Base-by-base conservation (phyloP, 2,888 invertebrate species). In the Malthinus flaveolus region DNA sequence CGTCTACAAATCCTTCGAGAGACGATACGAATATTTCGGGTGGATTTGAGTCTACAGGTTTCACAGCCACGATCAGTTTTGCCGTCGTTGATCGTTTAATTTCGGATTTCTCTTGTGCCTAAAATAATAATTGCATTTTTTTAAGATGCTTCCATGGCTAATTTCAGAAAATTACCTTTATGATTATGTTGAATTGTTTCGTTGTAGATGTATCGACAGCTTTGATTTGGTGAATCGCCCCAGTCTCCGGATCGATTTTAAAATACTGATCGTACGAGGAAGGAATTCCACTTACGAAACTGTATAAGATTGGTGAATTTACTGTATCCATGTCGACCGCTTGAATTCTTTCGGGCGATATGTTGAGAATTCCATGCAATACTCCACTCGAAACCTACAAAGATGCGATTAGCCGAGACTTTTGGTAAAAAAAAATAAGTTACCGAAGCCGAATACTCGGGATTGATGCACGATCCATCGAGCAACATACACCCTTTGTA, bases 241-340 rank as follows among this genome's bases (percentile, higher is more conserved):
- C 95, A 0, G 89, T 89, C 54, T 85, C 85, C 0, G 86, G 84
- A 75, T 95, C 90, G 68, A 95, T 93, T 63, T 89, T 85, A 79
- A 95, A 95, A 77, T 90, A 94, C 8, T 89, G 89, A 0, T 82
- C 80, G 80, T 89, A 95, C 56, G 86, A 85, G 7, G 86, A 82
- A 0, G 94, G 95, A 65, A 85, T 87, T 0, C 94, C 95, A 63
- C 88, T 90, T 9, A 90, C 84, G 71, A 95, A 93, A 55, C 86
- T 88, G 75, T 94, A 95, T 50, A 84, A 84, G 61, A 95, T 93
- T 0, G 89, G 87, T 0, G 92, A 87, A 72, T 92, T 90, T 42
- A 95, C 84, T 1, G 93, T 92, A 73, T 95, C 95, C 86, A 92
- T 89, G 77, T 95, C 95, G 0, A 92, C 87, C 0, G 95, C 95